Evolutionary conservation across 2,113 vertebrate species (phyloP).

Genomic region (Nothoprocta perdicaria): DNA sequence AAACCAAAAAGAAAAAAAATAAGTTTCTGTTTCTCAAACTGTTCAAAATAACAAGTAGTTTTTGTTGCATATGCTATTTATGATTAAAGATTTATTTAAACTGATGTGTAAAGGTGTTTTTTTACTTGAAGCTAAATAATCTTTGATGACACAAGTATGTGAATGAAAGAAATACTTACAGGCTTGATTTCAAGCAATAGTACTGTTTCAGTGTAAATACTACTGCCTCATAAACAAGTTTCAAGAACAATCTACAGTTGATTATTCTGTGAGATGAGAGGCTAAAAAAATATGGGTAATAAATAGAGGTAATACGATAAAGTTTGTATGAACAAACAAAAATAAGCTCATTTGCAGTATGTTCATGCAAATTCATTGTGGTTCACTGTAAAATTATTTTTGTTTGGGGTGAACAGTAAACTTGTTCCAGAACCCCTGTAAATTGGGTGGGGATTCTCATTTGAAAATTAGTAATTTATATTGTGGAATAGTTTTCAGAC

Average conservation of each 20-base stretch:
- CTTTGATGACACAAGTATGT: neutral
- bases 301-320: neutral
- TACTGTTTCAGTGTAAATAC: neutral
- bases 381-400: neutral
- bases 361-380: neutral
- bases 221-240: neutral
- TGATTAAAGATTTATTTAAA: conserved; percentile 10
- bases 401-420: neutral
- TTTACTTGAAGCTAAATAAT: conserved; percentile 1
- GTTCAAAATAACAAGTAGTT: conserved; percentile 13
- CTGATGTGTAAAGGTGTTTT: neutral
- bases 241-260: neutral
- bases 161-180: neutral
- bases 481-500: neutral
- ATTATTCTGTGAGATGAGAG: neutral
- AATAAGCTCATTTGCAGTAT: neutral
- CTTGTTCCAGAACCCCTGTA: neutral
- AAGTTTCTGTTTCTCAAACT: neutral
- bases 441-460: neutral
- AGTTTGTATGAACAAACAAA: neutral
- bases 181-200: neutral
- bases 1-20: conserved; percentile 14
- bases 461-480: neutral
- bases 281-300: neutral
- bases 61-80: neutral